Evolutionary conservation across 37 sponge, comb jelly and placozoan genomes (phyloP).

Genomic region (Chondrilla cf. caribensis): DNA sequence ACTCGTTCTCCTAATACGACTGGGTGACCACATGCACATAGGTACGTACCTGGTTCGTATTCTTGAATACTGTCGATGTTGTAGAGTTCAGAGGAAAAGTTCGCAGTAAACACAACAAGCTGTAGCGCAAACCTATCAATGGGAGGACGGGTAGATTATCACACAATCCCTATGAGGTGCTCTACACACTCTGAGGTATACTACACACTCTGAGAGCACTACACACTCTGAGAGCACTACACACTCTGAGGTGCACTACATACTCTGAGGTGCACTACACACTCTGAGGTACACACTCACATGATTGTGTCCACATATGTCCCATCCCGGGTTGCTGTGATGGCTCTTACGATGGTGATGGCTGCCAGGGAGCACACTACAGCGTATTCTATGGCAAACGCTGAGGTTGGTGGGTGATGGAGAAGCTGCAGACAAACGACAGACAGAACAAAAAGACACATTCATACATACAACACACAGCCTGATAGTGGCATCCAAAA

Average conservation of each 20-base stretch:
- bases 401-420: constrained; percentile 23
- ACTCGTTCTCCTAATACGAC: not conserved
- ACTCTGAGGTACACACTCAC: constrained; percentile 13
- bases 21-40: not conserved
- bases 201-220: too few species aligned
- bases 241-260: too few species aligned
- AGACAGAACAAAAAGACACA: not conserved
- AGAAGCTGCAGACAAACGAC: constrained; percentile 17
- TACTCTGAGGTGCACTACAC: too few species aligned
- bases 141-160: too few species aligned
- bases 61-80: not conserved
- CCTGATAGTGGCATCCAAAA: too few species aligned
- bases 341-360: constrained; percentile 21
- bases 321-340: constrained; percentile 16
- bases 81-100: constrained; percentile 2
- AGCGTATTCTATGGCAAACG: not conserved
- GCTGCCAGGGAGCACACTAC: constrained; percentile 13
- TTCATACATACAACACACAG: not conserved
- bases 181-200: not conserved
- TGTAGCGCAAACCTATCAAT: constrained; percentile 1
- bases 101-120: constrained; percentile 19
- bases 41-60: not conserved
- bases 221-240: too few species aligned
- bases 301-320: not conserved
- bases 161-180: not conserved